Percentiles rank a stretch among this genome's conserved stretches.
These are phyloP conservation scores for Mugil cephalus DNA, from an alignment of 2,113 vertebrate species.

Conservation along the genomic window DNA sequence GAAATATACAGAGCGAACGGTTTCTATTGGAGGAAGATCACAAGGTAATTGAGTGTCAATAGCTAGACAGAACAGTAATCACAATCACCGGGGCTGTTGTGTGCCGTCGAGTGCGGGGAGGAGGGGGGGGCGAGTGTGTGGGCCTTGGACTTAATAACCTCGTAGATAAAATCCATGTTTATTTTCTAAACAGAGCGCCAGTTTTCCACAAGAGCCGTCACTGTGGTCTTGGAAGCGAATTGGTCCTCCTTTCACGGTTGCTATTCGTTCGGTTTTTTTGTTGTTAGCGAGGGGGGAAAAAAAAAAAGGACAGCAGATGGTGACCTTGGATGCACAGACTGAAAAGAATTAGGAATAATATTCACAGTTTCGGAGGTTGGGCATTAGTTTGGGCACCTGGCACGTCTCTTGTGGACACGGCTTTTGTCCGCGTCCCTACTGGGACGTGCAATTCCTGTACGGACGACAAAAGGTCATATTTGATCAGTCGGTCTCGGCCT, in stretches of 20 bases:
- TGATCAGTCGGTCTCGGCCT: slow-evolving; percentile 55
- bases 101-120: not conserved
- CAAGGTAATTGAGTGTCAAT: slow-evolving; percentile 63
- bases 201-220: slow-evolving; percentile 19
- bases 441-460: slow-evolving; percentile 16
- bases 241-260: slow-evolving; percentile 23
- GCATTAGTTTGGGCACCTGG: slow-evolving; percentile 52
- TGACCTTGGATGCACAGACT: slow-evolving; percentile 64
- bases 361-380: slow-evolving; percentile 40
- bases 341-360: slow-evolving; percentile 58
- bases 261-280: slow-evolving; percentile 36
- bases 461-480: slow-evolving; percentile 57
- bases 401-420: slow-evolving; percentile 10
- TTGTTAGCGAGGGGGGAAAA: slow-evolving; percentile 8
- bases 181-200: slow-evolving; percentile 40
- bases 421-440: slow-evolving; percentile 44
- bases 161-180: slow-evolving; percentile 53
- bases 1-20: slow-evolving; percentile 19
- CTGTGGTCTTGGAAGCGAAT: slow-evolving; percentile 42
- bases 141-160: slow-evolving; percentile 60
- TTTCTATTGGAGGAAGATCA: slow-evolving; percentile 44
- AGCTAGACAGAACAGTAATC: slow-evolving; percentile 54
- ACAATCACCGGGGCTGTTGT: slow-evolving; percentile 7
- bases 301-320: slow-evolving; percentile 66
- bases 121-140: not conserved